phyloP scores from a whole-genome alignment of 2,797 vertebrate genomes.

The Cheracebus regulus region DNA sequence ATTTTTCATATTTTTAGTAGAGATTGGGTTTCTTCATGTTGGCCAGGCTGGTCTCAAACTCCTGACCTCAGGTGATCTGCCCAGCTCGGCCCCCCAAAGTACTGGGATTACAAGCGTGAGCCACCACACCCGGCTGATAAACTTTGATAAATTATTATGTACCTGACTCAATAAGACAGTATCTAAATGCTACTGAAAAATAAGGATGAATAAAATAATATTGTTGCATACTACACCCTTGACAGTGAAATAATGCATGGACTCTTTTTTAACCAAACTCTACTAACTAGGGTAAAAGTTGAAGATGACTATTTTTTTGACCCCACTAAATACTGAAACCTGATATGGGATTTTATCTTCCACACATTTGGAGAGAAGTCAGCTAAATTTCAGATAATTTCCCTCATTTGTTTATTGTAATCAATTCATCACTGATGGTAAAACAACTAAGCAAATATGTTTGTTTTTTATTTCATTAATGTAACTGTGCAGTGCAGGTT shows the following conservation, averaged over 20 bases:
- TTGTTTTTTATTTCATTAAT: neutral
- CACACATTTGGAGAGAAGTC: neutral
- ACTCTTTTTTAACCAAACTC: neutral
- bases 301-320: neutral
- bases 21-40: neutral
- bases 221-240: neutral
- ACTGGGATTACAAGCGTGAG: too few relatives aligned
- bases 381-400: neutral
- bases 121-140: neutral
- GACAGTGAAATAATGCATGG: neutral
- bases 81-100: neutral
- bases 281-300: neutral
- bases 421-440: neutral
- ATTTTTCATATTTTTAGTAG: neutral
- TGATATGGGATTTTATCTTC: neutral
- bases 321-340: neutral
- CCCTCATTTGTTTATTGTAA: neutral
- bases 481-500: neutral
- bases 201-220: neutral
- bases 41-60: neutral
- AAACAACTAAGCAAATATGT: neutral
- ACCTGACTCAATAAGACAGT: neutral
- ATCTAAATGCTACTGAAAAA: neutral
- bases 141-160: neutral
- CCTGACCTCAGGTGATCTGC: neutral